Evolutionary conservation across 2,113 vertebrate species (phyloP).

Genomic region (Neodontobutis hainanensis): DNA sequence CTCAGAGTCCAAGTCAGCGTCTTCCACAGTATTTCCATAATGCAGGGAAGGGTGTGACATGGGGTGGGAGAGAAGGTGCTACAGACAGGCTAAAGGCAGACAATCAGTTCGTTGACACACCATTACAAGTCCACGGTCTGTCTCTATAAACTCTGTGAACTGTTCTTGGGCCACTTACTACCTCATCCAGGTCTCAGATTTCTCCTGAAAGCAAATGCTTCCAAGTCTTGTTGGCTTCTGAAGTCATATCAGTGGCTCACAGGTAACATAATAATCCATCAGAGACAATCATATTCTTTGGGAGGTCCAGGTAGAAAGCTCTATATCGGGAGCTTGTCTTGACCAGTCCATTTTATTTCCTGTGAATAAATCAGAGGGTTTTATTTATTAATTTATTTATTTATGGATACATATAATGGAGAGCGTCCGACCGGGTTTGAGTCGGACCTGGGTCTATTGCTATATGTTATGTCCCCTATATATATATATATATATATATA

Average conservation of each 20-base stretch:
- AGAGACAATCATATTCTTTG: slow-evolving; percentile 77
- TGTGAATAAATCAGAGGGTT: slow-evolving; percentile 61
- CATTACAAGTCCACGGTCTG: slow-evolving; percentile 85
- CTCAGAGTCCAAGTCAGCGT: slow-evolving; percentile 97
- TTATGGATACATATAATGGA: not conserved
- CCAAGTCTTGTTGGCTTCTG: slow-evolving; percentile 78
- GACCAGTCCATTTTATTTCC: slow-evolving; percentile 86
- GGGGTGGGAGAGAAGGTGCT: slow-evolving; percentile 80
- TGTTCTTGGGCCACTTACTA: slow-evolving; percentile 36
- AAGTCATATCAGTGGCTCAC: slow-evolving; percentile 84
- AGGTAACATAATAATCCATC: slow-evolving; percentile 74
- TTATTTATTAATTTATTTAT: not conserved
- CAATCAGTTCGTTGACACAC: slow-evolving; percentile 82
- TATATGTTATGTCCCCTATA: too few species aligned
- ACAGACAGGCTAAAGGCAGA: slow-evolving; percentile 83
- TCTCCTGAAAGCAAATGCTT: slow-evolving; percentile 75
- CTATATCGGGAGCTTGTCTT: slow-evolving; percentile 79
- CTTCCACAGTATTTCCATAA: slow-evolving; percentile 99
- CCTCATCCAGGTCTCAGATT: slow-evolving; percentile 67
- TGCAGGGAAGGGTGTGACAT: slow-evolving; percentile 86
- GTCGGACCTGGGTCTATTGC: too few species aligned
- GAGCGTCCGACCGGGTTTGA: too few species aligned
- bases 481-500: too few species aligned
- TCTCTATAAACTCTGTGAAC: slow-evolving; percentile 60
- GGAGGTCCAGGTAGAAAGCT: slow-evolving; percentile 76